phyloP scores from a whole-genome alignment of 2,888 invertebrate genomes.

The Nebria brevicollis region DNA sequence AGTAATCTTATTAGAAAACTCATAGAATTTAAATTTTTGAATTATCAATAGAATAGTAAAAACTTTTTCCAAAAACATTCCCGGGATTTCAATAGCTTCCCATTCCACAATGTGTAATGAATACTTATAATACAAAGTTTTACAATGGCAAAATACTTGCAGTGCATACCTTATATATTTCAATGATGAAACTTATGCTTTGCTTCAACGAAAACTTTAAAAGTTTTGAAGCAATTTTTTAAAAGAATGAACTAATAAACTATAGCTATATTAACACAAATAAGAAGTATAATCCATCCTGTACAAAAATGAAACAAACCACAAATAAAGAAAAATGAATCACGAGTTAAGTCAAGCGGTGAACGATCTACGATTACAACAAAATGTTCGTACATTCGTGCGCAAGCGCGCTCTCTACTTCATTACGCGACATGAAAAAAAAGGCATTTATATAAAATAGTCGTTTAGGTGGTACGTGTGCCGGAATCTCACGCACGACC shows the following conservation, averaged over 20 bases:
- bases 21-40: no score
- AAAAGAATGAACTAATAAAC: not conserved
- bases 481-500: slow-evolving; percentile 18
- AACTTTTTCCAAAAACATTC: no score
- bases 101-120: no score
- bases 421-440: slow-evolving; percentile 24
- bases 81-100: no score
- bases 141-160: no score
- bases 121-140: no score
- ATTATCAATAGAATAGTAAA: no score
- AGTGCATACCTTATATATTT: no score
- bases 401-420: not conserved
- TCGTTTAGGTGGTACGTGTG: slow-evolving; percentile 18
- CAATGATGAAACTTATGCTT: no score
- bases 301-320: slow-evolving; percentile 4
- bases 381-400: not conserved
- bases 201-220: not conserved
- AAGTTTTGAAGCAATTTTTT: not conserved
- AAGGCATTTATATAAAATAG: slow-evolving; percentile 24
- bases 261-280: not conserved
- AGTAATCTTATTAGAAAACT: no score
- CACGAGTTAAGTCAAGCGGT: slow-evolving; percentile 9
- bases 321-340: slow-evolving; percentile 12
- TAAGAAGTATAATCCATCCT: not conserved
- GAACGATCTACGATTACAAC: not conserved